Evolutionary conservation across 2,797 vertebrate genomes (phyloP).

Genomic region (Pogonophryne albipinna): DNA sequence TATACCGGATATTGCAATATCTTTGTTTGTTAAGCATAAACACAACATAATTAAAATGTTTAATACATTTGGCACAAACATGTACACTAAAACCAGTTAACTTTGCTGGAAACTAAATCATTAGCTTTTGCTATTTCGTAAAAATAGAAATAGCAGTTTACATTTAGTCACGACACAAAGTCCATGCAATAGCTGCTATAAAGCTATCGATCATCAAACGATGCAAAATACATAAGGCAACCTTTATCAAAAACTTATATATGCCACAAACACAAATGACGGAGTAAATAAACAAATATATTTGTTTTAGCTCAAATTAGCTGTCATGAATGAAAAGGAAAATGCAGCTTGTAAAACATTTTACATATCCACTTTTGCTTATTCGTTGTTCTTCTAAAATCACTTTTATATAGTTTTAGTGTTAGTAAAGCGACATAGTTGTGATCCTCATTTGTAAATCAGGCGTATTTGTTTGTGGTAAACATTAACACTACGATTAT

Average conservation of each 20-base stretch:
- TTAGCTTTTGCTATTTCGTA: neutral
- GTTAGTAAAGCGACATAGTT: neutral
- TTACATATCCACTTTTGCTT: neutral
- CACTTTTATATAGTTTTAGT: neutral
- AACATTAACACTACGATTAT: slow-evolving; percentile 1
- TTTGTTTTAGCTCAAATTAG: neutral
- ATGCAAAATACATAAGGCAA: neutral
- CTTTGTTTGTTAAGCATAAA: neutral
- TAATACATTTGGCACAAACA: neutral
- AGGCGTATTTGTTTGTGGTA: neutral
- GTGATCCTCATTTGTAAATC: neutral
- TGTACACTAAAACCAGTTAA: neutral
- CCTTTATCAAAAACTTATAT: neutral
- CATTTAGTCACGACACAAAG: neutral
- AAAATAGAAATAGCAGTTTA: neutral
- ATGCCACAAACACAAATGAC: neutral
- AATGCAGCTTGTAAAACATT: neutral
- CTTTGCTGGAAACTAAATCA: neutral
- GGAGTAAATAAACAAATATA: neutral
- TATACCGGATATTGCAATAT: neutral
- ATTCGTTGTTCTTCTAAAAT: neutral
- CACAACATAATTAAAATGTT: neutral
- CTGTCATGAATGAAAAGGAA: neutral
- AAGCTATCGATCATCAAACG: neutral
- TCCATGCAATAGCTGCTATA: neutral